Percentiles rank a stretch among this genome's conserved stretches.
phyloP scores from a whole-genome alignment of 2,113 vertebrate genomes.

The Alligator sinensis region DNA sequence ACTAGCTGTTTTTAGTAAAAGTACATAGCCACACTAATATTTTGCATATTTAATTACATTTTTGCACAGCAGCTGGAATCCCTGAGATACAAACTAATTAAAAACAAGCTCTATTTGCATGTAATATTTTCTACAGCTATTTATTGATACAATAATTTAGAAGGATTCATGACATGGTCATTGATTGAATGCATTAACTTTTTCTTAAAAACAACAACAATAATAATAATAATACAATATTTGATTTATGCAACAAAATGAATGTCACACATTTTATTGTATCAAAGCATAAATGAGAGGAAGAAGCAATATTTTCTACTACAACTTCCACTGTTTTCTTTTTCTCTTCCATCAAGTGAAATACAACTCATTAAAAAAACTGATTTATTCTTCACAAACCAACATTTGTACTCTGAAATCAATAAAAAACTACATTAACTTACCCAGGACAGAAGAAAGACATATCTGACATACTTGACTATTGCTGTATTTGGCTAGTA shows the following conservation, averaged over 20 bases:
- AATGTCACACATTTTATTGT: neutral
- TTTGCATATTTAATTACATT: neutral
- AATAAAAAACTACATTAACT: neutral
- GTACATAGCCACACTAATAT: neutral
- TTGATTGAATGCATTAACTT: neutral
- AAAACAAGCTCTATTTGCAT: neutral
- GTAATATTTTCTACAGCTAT: neutral
- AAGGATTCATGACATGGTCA: fast-evolving
- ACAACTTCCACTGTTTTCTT: neutral
- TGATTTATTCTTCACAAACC: neutral
- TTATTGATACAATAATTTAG: neutral
- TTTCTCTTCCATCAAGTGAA: neutral
- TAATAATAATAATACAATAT: neutral
- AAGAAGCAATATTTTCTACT: no score
- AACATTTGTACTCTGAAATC: neutral
- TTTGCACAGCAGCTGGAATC: neutral
- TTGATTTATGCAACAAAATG: neutral
- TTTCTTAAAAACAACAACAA: no score
- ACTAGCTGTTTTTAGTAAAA: neutral
- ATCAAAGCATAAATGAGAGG: neutral
- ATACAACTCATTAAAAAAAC: neutral
- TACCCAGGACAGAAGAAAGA: neutral
- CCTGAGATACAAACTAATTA: neutral
- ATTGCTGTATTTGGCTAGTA: neutral
- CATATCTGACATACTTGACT: neutral